These are phyloP conservation scores for Plodia interpunctella DNA, from an alignment of 1,140 invertebrate genomes.

Conservation along the genomic window DNA sequence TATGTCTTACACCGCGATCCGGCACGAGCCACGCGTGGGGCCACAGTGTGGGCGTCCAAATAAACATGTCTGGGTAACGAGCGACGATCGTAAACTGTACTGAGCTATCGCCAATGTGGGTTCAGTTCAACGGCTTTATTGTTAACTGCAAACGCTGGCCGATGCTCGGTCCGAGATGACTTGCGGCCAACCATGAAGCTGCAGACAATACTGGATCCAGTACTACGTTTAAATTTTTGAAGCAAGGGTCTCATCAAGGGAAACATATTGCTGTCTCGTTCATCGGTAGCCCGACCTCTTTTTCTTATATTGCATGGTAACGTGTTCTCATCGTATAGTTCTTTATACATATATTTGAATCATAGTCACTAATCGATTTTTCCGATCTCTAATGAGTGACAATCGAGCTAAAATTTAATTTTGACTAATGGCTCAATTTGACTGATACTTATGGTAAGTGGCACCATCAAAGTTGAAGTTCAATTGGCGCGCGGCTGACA, in stretches of 20 bases:
- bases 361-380: too few relatives aligned
- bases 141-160: slow-evolving; percentile 18
- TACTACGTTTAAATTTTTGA: too few relatives aligned
- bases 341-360: too few relatives aligned
- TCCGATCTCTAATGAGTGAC: too few relatives aligned
- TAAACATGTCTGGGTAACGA: slow-evolving; percentile 62
- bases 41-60: slow-evolving; percentile 54
- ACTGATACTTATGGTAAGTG: too few relatives aligned
- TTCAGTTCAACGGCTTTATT: slow-evolving; percentile 49
- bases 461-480: too few relatives aligned
- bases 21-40: slow-evolving; percentile 60
- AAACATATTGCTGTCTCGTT: neutral
- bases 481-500: too few relatives aligned
- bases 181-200: neutral
- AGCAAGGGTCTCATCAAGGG: neutral
- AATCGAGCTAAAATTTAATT: too few relatives aligned
- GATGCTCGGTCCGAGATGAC: neutral
- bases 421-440: too few relatives aligned
- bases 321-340: too few relatives aligned
- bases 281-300: too few relatives aligned
- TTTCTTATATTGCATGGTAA: too few relatives aligned
- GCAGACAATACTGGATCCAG: neutral
- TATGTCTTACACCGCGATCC: slow-evolving; percentile 19
- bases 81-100: slow-evolving; percentile 44
- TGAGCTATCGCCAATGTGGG: slow-evolving; percentile 36